phyloP scores from a whole-genome alignment of 2,888 invertebrate genomes.

The Lasioglossum figueresi region DNA sequence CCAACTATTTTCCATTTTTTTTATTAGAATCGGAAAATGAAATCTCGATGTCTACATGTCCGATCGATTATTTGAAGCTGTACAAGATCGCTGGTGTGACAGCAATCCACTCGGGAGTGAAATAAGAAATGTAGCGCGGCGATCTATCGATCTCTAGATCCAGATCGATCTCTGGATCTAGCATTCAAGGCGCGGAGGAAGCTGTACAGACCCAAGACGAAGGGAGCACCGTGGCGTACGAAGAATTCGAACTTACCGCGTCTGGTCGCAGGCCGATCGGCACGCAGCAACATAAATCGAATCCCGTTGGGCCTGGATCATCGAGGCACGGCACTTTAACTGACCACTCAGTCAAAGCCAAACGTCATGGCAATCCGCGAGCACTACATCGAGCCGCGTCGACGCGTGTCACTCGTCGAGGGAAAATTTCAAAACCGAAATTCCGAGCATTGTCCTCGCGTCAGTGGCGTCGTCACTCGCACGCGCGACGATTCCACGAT shows the following conservation, averaged over 20 bases:
- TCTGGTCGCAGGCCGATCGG: conserved; percentile 63
- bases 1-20: too few relatives aligned
- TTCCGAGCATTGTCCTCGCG: conserved; percentile 81
- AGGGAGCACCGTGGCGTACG: neutral
- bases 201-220: neutral
- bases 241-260: conserved; percentile 60
- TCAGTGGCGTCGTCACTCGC: conserved; percentile 78
- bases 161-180: neutral
- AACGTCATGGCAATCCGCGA: conserved; percentile 78
- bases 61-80: neutral
- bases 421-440: conserved; percentile 82
- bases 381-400: conserved; percentile 76
- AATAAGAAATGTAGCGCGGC: neutral
- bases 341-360: conserved; percentile 80
- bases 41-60: too few relatives aligned
- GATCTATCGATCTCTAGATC: neutral
- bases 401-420: conserved; percentile 76
- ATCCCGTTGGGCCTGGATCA: conserved; percentile 57
- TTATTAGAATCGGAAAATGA: too few relatives aligned
- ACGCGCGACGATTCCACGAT: conserved; percentile 53
- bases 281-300: conserved; percentile 73
- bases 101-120: neutral
- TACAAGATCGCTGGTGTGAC: neutral
- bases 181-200: neutral
- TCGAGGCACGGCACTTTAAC: conserved; percentile 76